Conservation (phyloP, 92 coral and sea anemone genomes). For the Palythoa grandis region DNA sequence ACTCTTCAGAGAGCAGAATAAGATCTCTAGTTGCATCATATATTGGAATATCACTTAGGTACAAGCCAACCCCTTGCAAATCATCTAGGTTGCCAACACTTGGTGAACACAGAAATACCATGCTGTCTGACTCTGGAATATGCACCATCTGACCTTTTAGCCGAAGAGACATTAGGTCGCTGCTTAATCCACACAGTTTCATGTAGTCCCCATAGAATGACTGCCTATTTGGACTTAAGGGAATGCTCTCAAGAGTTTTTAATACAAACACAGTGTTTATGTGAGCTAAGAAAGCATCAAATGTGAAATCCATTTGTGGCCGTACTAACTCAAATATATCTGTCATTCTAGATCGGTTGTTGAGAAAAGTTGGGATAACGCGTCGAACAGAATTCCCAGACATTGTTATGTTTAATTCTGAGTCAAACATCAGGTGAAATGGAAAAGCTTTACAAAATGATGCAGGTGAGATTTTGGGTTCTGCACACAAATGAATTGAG, state of each 20-base stretch:
- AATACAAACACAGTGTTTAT: slow-evolving; percentile 91
- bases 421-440: slow-evolving; percentile 86
- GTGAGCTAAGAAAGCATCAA: slow-evolving; percentile 73
- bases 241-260: slow-evolving; percentile 68
- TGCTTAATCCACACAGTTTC: slow-evolving; percentile 42
- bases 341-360: slow-evolving; percentile 58
- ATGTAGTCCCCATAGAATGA: slow-evolving; percentile 21
- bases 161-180: slow-evolving; percentile 57
- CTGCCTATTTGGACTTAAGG: slow-evolving; percentile 29
- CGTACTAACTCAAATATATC: slow-evolving; percentile 81
- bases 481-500: slow-evolving; percentile 57
- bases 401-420: slow-evolving; percentile 68
- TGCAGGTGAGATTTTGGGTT: slow-evolving; percentile 90
- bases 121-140: slow-evolving; percentile 76
- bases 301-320: slow-evolving; percentile 75
- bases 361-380: slow-evolving; percentile 55
- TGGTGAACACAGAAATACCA: slow-evolving; percentile 88
- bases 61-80: slow-evolving; percentile 73
- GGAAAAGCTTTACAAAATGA: slow-evolving; percentile 85
- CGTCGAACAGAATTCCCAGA: slow-evolving; percentile 83
- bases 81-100: slow-evolving; percentile 88
- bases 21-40: slow-evolving; percentile 87
- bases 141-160: slow-evolving; percentile 84
- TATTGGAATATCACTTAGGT: slow-evolving; percentile 89
- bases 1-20: slow-evolving; percentile 87